Conservation (phyloP, 2,113 vertebrate species). For the Ceyx melanurus region DNA sequence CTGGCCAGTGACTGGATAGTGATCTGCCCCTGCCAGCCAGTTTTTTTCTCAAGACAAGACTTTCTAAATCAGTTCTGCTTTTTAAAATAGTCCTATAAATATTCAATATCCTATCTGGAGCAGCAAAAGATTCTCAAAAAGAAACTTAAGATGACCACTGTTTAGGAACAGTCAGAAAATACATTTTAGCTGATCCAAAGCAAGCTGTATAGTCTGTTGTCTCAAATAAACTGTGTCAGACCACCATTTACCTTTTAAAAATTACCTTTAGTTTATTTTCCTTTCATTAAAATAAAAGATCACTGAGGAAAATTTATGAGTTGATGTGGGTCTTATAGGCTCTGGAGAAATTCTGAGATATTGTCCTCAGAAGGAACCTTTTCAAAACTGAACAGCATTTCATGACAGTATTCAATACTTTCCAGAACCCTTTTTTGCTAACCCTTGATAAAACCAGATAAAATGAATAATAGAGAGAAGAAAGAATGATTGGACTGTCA, state of each 20-base stretch:
- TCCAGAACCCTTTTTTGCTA: not conserved
- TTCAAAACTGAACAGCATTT: not conserved
- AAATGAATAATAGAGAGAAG: not conserved
- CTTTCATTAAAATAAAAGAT: not conserved
- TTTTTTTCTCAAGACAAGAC: not conserved
- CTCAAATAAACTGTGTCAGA: not conserved
- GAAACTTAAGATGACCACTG: not conserved
- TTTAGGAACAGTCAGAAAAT: not conserved
- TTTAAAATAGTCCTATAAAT: not conserved
- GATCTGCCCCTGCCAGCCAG: not conserved
- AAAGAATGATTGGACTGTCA: not conserved
- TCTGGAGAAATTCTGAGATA: not conserved
- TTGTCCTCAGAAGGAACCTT: not conserved
- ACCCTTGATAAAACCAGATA: not conserved
- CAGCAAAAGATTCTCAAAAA: not conserved
- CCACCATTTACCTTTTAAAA: not conserved
- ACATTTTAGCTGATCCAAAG: not conserved
- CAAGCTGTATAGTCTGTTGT: not conserved
- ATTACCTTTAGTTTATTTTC: not conserved
- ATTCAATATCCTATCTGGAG: not conserved
- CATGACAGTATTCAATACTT: not conserved
- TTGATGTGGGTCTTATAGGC: not conserved
- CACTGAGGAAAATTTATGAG: slow-evolving; percentile 7
- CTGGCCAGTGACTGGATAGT: not conserved
- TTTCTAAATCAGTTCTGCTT: not conserved